Conservation (phyloP, 2,113 vertebrate genomes). For the Prunella himalayana region DNA sequence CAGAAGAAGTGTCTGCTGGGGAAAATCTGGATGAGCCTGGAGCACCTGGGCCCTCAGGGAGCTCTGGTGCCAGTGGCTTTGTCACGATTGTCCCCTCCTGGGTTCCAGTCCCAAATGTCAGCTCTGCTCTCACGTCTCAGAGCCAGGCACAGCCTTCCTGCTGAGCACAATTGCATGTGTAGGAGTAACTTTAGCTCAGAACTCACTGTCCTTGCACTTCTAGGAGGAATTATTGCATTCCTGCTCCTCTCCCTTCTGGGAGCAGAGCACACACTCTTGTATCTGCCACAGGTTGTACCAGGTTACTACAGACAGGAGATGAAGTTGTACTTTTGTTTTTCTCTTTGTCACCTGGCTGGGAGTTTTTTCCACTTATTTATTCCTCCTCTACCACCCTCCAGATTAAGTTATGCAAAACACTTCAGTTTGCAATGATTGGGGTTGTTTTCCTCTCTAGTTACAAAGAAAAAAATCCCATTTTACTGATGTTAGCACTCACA, state of each 20-base stretch:
- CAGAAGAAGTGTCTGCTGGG: not conserved
- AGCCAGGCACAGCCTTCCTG: not conserved
- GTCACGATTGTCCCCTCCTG: not conserved
- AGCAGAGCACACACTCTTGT: not conserved
- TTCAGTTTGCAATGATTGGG: accelerated
- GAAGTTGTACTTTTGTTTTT: not conserved
- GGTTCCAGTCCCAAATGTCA: not conserved
- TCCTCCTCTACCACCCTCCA: accelerated
- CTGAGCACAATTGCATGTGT: accelerated
- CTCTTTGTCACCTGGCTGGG: not conserved
- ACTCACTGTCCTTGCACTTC: not conserved
- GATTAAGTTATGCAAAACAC: not conserved
- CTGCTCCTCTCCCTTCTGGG: not conserved
- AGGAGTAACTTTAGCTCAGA: not conserved
- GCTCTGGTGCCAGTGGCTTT: not conserved
- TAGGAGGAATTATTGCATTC: not conserved
- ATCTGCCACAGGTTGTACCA: not conserved
- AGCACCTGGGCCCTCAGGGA: not conserved
- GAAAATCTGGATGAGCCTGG: not conserved
- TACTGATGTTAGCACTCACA: not conserved
- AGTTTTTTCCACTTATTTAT: not conserved
- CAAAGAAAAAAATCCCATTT: not conserved
- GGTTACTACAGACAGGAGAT: not conserved
- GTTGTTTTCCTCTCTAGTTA: not conserved
- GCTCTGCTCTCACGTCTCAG: not conserved